phyloP scores from a whole-genome alignment of 2,888 invertebrate species.

The Sycophila texana region DNA sequence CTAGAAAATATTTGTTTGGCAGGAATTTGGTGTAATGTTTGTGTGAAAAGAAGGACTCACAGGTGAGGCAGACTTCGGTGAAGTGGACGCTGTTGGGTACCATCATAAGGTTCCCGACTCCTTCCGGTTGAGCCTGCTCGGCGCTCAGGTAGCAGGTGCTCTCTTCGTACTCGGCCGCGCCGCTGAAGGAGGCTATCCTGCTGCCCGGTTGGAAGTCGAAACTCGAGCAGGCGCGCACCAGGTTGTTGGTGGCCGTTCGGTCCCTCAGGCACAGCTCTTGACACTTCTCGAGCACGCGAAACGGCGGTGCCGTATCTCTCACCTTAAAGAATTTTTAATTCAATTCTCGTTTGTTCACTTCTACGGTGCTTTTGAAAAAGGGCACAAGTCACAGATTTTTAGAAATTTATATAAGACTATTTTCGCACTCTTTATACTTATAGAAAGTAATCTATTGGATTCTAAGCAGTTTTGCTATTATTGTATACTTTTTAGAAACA shows the following conservation, averaged over 20 bases:
- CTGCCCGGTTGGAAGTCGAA: conserved; percentile 95
- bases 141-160: conserved; percentile 91
- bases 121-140: conserved; percentile 91
- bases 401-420: too few relatives aligned
- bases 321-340: conserved; percentile 75
- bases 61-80: conserved; percentile 91
- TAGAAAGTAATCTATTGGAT: too few relatives aligned
- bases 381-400: too few relatives aligned
- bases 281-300: conserved; percentile 91
- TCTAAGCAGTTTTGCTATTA: too few relatives aligned
- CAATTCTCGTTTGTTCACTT: background rate
- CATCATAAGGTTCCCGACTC: conserved; percentile 91
- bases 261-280: conserved; percentile 90
- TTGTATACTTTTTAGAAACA: too few relatives aligned
- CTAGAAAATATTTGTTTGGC: too few relatives aligned
- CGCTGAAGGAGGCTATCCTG: conserved; percentile 87
- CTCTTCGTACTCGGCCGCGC: conserved; percentile 89
- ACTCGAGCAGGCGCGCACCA: conserved; percentile 90
- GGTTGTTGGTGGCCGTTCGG: conserved; percentile 85
- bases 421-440: too few relatives aligned
- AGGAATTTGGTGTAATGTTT: too few relatives aligned
- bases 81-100: conserved; percentile 94
- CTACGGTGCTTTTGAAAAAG: too few relatives aligned
- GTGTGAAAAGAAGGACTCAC: conserved; percentile 79
- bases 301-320: conserved; percentile 89